Base-by-base conservation (phyloP, 35 echinoderm and acorn worm genomes). In the Stichopus chloronotus region DNA sequence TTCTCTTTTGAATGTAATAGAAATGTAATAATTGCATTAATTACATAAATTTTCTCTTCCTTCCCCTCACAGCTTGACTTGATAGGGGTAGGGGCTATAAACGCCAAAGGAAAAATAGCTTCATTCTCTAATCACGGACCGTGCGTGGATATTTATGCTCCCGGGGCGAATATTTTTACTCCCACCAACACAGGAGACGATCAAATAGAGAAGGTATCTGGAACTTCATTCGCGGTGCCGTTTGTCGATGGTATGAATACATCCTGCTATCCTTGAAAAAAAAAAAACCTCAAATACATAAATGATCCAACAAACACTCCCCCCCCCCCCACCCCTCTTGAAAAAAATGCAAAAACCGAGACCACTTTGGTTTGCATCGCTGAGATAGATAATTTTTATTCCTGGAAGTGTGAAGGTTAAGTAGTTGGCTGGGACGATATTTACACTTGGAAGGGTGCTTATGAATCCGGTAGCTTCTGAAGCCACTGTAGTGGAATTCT, bases 241-340 rank as follows among this genome's bases (percentile, higher is more conserved):
- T 91, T 91, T 78, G 88, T 91, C 12, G 76, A 65, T 72, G 88
- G 88, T 91, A 91, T 76, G 88, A n/a, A 56, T 63, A 56, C 8
- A 17, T 87, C 11, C 19, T 1, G 69, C 1, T 22, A 72, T 72
- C 22, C 13, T 72, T 72, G 2, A 72, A 16, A 72, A 21, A 72
- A 16, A 72, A 16, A 72, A 21, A 72, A 13, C 1, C 69, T 72
- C 22, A 72, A 13, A 72, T 22, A 72, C 13, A 16, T 13, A 72
- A 72, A 13, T 22, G 1, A 72, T 22, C 13, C 69, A 72, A 16
- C 13, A 72, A 72, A 72, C 30, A 43, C 30, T 3, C 30, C 30
- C 30, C 30, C 30, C 30, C 30, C 30, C 3, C 3, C 30, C 30
- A 43, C 30, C 30, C 30, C 30, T 43, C 30, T 43, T 3, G 30